Evolutionary conservation across 2,888 invertebrate species (phyloP), one percentile per base, ranked within the genome.

Genomic region (Chironomus riparius): DNA sequence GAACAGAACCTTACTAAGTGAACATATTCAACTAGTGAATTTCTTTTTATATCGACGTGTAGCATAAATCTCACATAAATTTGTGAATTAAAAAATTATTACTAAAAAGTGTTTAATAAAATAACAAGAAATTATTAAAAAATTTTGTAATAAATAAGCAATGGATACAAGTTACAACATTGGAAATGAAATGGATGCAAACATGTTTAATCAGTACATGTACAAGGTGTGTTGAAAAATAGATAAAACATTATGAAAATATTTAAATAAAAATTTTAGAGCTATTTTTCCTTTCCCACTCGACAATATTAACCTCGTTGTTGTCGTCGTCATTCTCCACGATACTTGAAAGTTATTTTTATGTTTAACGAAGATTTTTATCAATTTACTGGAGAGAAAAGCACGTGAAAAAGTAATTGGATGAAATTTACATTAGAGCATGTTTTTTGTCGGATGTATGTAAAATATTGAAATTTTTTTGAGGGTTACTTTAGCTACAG

Each of bases 181-280:
- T 62, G 72, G 72, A 72, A 72, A 72, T 50, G 72, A 72, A 61
- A 72, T 72, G 72, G 72, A 72, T 72, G 70, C 70, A 21, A 70
- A 70, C 70, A 56, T 61, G 72, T 72, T 72, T 72, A 72, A 72
- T 72, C 72, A 72, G 72, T 72, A 72, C 62, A 72, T 72, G 72
- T 72, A 72, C 72, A 72, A 71, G 71, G 71, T 71, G 48, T 65
- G 65, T 65, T 10, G 24, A 21, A n/a, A 21, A 62, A 62, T n/a
- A 62, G 18, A 62, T 18, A 18, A 18, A n/a, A 15, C 3, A 18
- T 61, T 61, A 61, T 61, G n/a, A 13, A n/a, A n/a, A 18, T 18
- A 62, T 15, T 21, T 6, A 62, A 62, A 62, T 21, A 65, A 10
- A 24, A 21, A 21, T 65, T 65, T 2, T 15, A 15, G 56, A 56